Evolutionary conservation across 2,888 invertebrate species (phyloP), one percentile per base, ranked within the genome.

Genomic region (Pristionchus entomophagus): DNA sequence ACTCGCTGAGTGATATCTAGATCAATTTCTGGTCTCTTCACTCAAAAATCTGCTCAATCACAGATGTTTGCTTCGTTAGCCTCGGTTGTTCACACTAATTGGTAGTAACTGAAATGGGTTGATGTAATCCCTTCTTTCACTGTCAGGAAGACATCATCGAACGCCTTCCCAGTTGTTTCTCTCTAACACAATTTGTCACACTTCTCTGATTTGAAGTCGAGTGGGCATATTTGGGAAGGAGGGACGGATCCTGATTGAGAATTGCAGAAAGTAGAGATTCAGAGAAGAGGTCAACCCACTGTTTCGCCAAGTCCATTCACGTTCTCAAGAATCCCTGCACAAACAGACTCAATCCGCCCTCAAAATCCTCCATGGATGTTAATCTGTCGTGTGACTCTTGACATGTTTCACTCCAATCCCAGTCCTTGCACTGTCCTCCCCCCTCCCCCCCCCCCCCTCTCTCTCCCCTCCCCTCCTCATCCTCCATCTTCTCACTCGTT

Each of bases 351-450:
- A 45, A 45, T 73, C 41, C 41, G 12, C 73, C 73, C 69, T 12
- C 38, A 10, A 26, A 73, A 45, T 26, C 73, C 73, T 32, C 41
- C 10, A 0, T 45, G 41, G 10, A n/a, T 41, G 10, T 26, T 45
- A 73, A 73, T 73, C 73, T 22, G 2, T 45, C n/a, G 41, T 73
- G 73, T 41, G 73, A 73, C 41, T 73, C 73, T 73, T 73, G 73
- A 26, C 73, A 73, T 73, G 73, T 73, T 73, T 73, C 65, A 69
- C 65, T 22, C 32, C 41, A 45, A 26, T 45, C 45, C 8, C 41
- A 45, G 38, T 73, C 73, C 19, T 59, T 59, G 59, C 29, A n/a
- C n/a, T n/a, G n/a, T n/a, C n/a, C n/a, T n/a, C n/a, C n/a, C n/a
- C n/a, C n/a, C n/a, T n/a, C n/a, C n/a, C n/a, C n/a, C n/a, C n/a